These are phyloP conservation scores for Oscheius sp. DNA, from an alignment of 2,888 invertebrate species.

Conservation along the genomic window DNA sequence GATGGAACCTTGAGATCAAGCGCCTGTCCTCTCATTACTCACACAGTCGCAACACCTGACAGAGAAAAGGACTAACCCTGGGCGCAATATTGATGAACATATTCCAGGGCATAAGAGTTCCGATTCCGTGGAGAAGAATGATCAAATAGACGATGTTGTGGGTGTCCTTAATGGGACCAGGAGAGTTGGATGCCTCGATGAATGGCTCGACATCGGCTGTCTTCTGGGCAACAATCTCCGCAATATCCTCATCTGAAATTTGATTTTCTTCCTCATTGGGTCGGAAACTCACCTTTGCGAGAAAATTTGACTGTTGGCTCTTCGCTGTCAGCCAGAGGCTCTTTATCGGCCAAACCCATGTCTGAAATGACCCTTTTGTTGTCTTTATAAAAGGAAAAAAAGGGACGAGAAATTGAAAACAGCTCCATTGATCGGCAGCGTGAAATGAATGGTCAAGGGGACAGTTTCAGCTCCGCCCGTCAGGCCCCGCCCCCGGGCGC, in stretches of 20 bases:
- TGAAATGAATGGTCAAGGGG: not conserved
- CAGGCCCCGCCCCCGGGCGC: not conserved
- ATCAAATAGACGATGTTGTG: slow-evolving; percentile 75
- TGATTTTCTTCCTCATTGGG: too few species aligned
- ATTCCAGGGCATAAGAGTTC: slow-evolving; percentile 95
- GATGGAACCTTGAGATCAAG: too few species aligned
- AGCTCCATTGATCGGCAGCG: not conserved
- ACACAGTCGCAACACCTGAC: too few species aligned
- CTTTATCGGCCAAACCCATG: not conserved
- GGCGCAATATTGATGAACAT: slow-evolving; percentile 87
- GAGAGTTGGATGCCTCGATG: not conserved
- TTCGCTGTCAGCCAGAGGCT: not conserved
- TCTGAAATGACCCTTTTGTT: too few species aligned
- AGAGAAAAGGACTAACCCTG: slow-evolving; percentile 43
- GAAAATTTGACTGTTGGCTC: not conserved
- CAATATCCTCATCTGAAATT: not conserved
- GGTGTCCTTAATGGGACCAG: slow-evolving; percentile 29
- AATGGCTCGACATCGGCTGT: slow-evolving; percentile 8
- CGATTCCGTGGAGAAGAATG: slow-evolving; percentile 90
- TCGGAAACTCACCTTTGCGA: not conserved
- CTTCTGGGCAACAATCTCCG: slow-evolving; percentile 3
- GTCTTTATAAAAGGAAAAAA: not conserved
- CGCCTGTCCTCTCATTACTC: too few species aligned
- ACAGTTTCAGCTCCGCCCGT: slow-evolving; percentile 1
- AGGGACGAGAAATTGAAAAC: not conserved